Base-by-base conservation (phyloP, 2,113 vertebrate species). In the Brachypteracias leptosomus region DNA sequence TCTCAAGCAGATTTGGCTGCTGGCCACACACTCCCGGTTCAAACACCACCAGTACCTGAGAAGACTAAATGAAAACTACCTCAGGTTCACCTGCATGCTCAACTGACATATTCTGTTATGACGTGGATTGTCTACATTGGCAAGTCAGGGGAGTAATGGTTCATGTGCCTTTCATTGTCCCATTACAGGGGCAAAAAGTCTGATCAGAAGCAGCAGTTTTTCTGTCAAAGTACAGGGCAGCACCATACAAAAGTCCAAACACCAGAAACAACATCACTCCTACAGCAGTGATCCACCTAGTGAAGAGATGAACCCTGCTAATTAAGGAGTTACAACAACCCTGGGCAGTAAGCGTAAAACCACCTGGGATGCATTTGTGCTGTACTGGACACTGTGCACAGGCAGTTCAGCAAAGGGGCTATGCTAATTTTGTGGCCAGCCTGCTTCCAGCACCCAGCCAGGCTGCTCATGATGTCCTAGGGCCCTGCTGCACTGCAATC, bases 351-450 rank as follows among this genome's bases (percentile, higher is more conserved):
- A 62, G 15, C 7, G 15, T 54, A 52, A 94, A 76, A 65, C 35
- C 42, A 71, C 9, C 0, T 25, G 55, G 31, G 65, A 81, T 10
- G 16, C 2, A 1, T 36, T 77, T 92, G n/a, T 25, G 5, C 46
- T 25, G 21, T 40, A 17, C 24, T 5, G 3, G 2, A 2, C 0
- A 0, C 33, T 21, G 11, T 36, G 62, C 16, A 51, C 58, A n/a
- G 78, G 62, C 38, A 38, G 66, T 4, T 72, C 67, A 52, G 62
- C 11, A 26, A 29, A 90, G 49, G 16, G 26, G 8, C 40, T 57
- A 62, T 57, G 54, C 63, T 90, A 49, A 42, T 76, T 88, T 61
- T 86, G 79, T n/a, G 67, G 63, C 58, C 59, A 88, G 24, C 7
- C 54, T 67, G 28, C 49, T 82, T 61, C 40, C 49, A 75, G 42